Evolutionary conservation across 2,888 invertebrate species (phyloP).

Genomic region (Ariolimax columbianus): DNA sequence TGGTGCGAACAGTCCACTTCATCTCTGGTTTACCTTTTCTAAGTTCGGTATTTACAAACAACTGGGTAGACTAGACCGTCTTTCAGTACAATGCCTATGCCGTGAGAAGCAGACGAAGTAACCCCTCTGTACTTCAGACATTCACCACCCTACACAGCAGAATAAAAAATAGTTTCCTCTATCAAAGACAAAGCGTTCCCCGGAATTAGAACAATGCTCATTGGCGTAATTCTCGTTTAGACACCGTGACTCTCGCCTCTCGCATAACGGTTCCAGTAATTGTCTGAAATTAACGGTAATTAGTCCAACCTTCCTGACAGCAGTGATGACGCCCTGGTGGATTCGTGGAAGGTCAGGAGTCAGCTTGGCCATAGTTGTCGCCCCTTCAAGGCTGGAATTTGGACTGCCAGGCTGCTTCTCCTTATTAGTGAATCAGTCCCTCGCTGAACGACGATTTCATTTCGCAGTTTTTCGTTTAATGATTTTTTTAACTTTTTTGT

Average conservation of each 20-base stretch:
- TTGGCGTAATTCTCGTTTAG: neutral
- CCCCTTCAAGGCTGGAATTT: neutral
- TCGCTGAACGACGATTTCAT: too few species aligned
- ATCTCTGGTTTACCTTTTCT: too few species aligned
- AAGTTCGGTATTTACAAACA: too few species aligned
- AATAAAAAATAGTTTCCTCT: neutral
- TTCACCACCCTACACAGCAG: too few species aligned
- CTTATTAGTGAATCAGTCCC: neutral
- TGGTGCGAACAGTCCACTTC: too few species aligned
- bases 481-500: too few species aligned
- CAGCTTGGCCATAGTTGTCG: neutral
- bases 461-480: too few species aligned
- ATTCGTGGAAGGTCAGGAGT: constrained; percentile 20
- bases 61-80: too few species aligned
- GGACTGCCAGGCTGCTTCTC: neutral
- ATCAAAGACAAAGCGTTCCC: neutral
- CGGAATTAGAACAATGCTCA: neutral
- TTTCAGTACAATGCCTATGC: too few species aligned
- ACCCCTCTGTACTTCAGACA: too few species aligned
- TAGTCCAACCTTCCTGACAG: constrained; percentile 9
- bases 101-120: too few species aligned
- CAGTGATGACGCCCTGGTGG: constrained; percentile 29
- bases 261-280: constrained; percentile 15
- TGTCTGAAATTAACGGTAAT: constrained; percentile 30
- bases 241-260: neutral